Evolutionary conservation across 1,140 invertebrate species (phyloP), one percentile per base, ranked within the genome.

Genomic region (Ooceraea biroi): DNA sequence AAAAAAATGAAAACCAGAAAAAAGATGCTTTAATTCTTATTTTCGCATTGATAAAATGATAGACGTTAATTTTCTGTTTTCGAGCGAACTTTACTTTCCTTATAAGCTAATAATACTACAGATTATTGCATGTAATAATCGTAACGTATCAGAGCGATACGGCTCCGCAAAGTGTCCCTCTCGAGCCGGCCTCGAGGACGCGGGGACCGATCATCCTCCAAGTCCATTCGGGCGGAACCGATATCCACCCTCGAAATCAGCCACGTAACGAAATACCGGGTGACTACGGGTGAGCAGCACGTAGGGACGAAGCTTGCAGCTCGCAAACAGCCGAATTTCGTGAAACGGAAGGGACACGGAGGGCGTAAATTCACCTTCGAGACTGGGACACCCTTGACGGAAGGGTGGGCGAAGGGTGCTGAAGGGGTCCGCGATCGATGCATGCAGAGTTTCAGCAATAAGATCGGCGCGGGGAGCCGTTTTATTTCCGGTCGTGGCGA

Each of bases 401-500:
- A 55, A 78, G 76, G 76, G 76, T 78, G n/a, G n/a, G 58, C 17
- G 58, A 71, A 71, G 76, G 52, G n/a, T 22, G 52, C 41, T 22
- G 63, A 69, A 55, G 46, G 68, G 76, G 22, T 30, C 63, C 63
- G 63, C 76, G 76, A 80, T 80, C 76, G 55, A 73, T 72, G 69
- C 44, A 73, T 73, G 69, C 55, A 17, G n/a, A 78, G 14, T 66
- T 66, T 57, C 76, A 44, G 50, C 65, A 58, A 30, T 36, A 46
- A 80, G 73, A 65, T n/a, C n/a, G 76, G 30, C 76, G 76, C n/a
- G 14, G 63, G 63, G 63, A 55, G 63, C 63, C 22, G 76, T 80
- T 80, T 89, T 89, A 90, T 90, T 90, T 90, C 87, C 85, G 87
- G 88, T 82, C 85, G 58, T 52, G 77, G 36, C 76, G 87, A 90